Percentiles rank a stretch among this genome's conserved stretches.
These are phyloP conservation scores for Osmerus eperlanus DNA, from an alignment of 2,113 vertebrate species.

Conservation along the genomic window DNA sequence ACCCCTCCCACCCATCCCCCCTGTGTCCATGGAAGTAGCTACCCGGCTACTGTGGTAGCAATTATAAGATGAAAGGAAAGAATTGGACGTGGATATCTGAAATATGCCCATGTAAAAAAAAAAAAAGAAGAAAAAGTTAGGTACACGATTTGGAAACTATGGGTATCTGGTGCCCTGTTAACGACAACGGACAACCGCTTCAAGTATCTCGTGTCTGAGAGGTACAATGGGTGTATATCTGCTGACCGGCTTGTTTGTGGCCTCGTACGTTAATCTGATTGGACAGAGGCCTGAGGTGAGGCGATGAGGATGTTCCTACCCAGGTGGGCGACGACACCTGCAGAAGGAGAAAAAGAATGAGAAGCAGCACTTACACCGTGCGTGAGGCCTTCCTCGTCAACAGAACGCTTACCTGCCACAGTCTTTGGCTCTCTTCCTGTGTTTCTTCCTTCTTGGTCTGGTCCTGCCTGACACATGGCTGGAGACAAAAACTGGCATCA, in stretches of 20 bases:
- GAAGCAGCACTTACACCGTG: not conserved
- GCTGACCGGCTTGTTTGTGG: not conserved
- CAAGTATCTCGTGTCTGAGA: not conserved
- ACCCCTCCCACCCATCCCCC: not conserved
- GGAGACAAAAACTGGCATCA: not conserved
- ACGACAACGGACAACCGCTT: not conserved
- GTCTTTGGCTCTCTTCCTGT: slow-evolving; percentile 41
- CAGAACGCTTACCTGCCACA: slow-evolving; percentile 59
- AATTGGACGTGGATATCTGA: no score
- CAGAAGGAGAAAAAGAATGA: slow-evolving; percentile 12
- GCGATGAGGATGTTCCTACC: slow-evolving; percentile 39
- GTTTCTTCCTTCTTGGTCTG: slow-evolving; percentile 49
- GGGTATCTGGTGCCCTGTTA: not conserved
- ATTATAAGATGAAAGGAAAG: no score
- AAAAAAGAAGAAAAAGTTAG: no score
- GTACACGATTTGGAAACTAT: not conserved
- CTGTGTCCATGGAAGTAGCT: not conserved
- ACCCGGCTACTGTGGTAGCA: no score
- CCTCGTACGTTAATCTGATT: not conserved
- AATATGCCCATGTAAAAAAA: no score
- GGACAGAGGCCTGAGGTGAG: not conserved
- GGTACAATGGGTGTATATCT: not conserved
- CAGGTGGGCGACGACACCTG: slow-evolving; percentile 50
- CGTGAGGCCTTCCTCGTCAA: not conserved
- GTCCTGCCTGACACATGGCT: slow-evolving; percentile 25